Evolutionary conservation across 92 coral and sea anemone species (phyloP), one percentile per base, ranked within the genome.

Genomic region (Epizoanthus stellaris): DNA sequence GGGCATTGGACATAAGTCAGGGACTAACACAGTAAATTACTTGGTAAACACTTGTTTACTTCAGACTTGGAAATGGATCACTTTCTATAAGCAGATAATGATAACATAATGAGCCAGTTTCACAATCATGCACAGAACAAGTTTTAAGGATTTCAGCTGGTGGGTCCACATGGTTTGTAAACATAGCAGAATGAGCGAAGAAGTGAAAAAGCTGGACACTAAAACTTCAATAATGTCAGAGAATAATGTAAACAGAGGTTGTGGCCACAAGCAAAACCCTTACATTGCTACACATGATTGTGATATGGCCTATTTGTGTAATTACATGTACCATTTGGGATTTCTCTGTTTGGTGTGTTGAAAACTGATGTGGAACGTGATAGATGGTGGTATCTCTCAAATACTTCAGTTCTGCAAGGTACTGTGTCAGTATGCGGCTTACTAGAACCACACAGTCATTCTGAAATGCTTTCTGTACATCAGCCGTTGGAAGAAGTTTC

Each of bases 361-460:
- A 14, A 47, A 65, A 56, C 13, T 53, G 58, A 16, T 85, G 89
- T 13, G 86, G 75, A 25, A 85, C 57, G 54, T 89, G 92, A 17
- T 19, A 13, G 15, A 79, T 56, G 3, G 69, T 53, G 54, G 64
- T 79, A 4, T 89, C 75, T 14, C 42, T 67, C 75, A 84, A 13
- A 10, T 61, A 21, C n/a, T 85, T 64, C 40, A 89, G 85, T 7
- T 65, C 85, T 65, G 34, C 60, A 11, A 89, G 52, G 59, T 65
- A 89, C 67, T 45, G 70, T 63, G 86, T 53, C 5, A 89, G 38
- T 7, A 85, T 75, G 21, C 86, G 62, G n/a, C 70, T 67, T 34
- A 89, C 92, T 2, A 89, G 64, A 14, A 85, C 54, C 9, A 79
- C 58, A 80, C 86, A 77, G 56, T 89, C 81, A 60, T 49, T 16